These are phyloP conservation scores for Xenopus borealis DNA, from an alignment of 2,113 vertebrate genomes.

Conservation along the genomic window DNA sequence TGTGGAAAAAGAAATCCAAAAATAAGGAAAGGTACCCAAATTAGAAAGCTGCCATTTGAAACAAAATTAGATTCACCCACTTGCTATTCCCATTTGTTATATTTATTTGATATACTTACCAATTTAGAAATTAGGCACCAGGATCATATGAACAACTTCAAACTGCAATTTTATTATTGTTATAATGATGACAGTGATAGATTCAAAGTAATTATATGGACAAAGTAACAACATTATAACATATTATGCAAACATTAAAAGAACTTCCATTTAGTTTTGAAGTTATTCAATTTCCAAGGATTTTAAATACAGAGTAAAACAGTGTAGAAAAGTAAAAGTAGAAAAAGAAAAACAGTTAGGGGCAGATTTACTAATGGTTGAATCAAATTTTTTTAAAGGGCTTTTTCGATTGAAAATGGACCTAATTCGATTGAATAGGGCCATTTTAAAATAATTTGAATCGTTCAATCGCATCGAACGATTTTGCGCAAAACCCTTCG, in stretches of 20 bases:
- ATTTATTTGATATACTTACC: constrained; percentile 66
- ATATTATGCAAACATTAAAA: constrained; percentile 66
- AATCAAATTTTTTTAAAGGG: too few species aligned
- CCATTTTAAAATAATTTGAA: too few species aligned
- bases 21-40: constrained; percentile 19
- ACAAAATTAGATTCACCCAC: constrained; percentile 56
- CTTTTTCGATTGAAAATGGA: too few species aligned
- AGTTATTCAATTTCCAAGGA: constrained; percentile 46
- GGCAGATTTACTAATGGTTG: too few species aligned
- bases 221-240: constrained; percentile 73
- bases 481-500: too few species aligned
- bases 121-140: constrained; percentile 62
- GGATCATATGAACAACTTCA: constrained; percentile 60
- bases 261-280: constrained; percentile 52
- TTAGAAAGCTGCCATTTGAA: constrained; percentile 53
- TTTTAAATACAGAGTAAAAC: too few species aligned
- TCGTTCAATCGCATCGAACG: too few species aligned
- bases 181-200: constrained; percentile 78
- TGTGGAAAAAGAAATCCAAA: background rate
- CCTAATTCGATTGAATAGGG: too few species aligned
- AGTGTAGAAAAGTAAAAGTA: too few species aligned
- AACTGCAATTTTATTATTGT: constrained; percentile 65
- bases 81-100: constrained; percentile 57
- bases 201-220: constrained; percentile 73
- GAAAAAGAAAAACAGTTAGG: too few species aligned